Evolutionary conservation across 2,113 vertebrate species (phyloP).

Genomic region (Hippocampus guttulatus): DNA sequence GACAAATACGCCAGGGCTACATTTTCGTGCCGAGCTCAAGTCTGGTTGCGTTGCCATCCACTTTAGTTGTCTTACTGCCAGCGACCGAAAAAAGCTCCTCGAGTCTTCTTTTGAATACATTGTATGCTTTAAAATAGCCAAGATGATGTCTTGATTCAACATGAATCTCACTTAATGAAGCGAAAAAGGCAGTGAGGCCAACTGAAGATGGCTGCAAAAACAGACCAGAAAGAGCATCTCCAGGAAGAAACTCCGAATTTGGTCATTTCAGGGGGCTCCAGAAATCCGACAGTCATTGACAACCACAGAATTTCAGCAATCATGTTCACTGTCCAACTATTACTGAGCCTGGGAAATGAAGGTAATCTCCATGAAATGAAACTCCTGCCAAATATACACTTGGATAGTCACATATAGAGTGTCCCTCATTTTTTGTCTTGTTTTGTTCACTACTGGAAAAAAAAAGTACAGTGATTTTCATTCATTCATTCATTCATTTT

Average conservation of each 20-base stretch:
- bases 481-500: no score
- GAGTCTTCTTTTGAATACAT: no score
- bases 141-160: no score
- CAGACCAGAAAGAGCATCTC: neutral
- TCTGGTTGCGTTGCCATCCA: no score
- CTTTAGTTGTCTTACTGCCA: no score
- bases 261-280: neutral
- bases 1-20: no score
- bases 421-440: no score
- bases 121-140: no score
- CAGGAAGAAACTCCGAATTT: neutral
- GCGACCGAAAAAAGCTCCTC: no score
- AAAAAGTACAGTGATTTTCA: neutral
- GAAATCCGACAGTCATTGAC: neutral
- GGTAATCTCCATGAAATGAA: neutral
- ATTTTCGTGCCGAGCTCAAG: no score
- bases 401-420: no score
- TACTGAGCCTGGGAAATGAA: neutral
- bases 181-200: neutral
- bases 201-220: neutral
- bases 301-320: neutral
- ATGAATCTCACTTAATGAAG: neutral
- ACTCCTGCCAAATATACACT: neutral
- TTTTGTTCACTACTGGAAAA: neutral
- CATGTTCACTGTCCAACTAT: neutral